A percentile compares a stretch with the other conserved stretches of the same genome.
Conservation (phyloP, 1,140 invertebrate species). For the Aphelenchoides avenae region DNA sequence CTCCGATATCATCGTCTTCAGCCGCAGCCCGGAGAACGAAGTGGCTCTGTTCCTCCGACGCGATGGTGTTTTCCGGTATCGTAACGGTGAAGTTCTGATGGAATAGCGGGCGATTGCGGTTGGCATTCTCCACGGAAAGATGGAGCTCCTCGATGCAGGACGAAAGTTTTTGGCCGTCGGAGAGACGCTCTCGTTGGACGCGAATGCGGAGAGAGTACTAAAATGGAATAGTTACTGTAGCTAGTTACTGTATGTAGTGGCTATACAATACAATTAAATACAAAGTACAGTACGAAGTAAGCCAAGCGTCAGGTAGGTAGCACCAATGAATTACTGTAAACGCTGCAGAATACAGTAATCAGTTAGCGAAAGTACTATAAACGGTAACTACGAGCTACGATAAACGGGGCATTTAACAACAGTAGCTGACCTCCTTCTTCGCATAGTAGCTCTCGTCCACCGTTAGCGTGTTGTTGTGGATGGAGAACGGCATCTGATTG, state of each 20-base stretch:
- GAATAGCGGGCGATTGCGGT: conserved; percentile 28
- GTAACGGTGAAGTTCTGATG: conserved; percentile 7
- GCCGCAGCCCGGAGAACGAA: conserved; percentile 29
- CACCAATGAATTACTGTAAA: too few relatives aligned
- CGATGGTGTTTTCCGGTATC: conserved; percentile 27
- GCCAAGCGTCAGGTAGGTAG: too few relatives aligned
- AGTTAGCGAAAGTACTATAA: not conserved
- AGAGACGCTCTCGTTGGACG: not conserved
- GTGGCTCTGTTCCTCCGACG: conserved; percentile 6
- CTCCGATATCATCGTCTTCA: conserved; percentile 31
- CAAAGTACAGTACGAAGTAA: too few relatives aligned
- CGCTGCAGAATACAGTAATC: too few relatives aligned
- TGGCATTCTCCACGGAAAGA: conserved; percentile 21
- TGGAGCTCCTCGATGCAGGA: conserved; percentile 11
- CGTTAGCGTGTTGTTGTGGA: conserved; percentile 1
- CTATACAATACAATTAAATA: too few relatives aligned
- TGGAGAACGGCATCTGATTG: conserved; percentile 1
- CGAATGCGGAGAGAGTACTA: conserved; percentile 15
- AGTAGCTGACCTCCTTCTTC: not conserved
- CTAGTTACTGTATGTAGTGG: too few relatives aligned
- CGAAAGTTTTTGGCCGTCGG: not conserved
- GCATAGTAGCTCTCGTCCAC: conserved; percentile 1
- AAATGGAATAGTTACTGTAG: not conserved
- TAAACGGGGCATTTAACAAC: too few relatives aligned
- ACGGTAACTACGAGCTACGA: too few relatives aligned